phyloP scores from a whole-genome alignment of 2,113 vertebrate genomes.

The Carassius auratus region DNA sequence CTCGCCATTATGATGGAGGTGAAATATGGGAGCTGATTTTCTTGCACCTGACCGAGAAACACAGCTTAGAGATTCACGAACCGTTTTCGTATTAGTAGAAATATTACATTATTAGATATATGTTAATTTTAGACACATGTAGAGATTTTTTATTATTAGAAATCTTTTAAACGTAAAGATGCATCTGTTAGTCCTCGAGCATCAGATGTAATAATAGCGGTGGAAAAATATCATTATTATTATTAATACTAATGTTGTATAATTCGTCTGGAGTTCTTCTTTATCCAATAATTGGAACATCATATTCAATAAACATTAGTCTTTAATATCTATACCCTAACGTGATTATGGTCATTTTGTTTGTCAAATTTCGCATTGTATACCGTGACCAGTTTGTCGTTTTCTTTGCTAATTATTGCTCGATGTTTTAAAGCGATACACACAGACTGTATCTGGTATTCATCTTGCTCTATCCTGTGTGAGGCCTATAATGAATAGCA shows the following conservation, averaged over 20 bases:
- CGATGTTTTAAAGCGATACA: not conserved
- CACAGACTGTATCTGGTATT: not conserved
- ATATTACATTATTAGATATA: not conserved
- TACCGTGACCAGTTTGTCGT: not conserved
- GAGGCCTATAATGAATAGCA: constrained; percentile 1
- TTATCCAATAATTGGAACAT: not conserved
- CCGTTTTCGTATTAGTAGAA: not conserved
- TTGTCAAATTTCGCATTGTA: not conserved
- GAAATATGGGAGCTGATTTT: constrained; percentile 31
- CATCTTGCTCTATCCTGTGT: not conserved
- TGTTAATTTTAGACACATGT: not conserved
- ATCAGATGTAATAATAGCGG: not conserved
- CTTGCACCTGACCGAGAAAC: constrained; percentile 53
- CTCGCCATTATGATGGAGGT: constrained; percentile 44
- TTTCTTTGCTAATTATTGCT: not conserved
- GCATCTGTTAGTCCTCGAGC: not conserved
- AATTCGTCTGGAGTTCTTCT: not conserved
- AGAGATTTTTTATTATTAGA: not conserved
- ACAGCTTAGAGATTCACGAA: not conserved
- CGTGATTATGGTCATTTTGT: not conserved
- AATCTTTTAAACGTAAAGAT: not conserved
- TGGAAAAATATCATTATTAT: too few species aligned
- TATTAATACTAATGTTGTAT: not conserved
- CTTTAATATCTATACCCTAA: not conserved
- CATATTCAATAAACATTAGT: not conserved